Conservation (phyloP, 2,888 invertebrate genomes). For the Phanerotoma sp. region DNA sequence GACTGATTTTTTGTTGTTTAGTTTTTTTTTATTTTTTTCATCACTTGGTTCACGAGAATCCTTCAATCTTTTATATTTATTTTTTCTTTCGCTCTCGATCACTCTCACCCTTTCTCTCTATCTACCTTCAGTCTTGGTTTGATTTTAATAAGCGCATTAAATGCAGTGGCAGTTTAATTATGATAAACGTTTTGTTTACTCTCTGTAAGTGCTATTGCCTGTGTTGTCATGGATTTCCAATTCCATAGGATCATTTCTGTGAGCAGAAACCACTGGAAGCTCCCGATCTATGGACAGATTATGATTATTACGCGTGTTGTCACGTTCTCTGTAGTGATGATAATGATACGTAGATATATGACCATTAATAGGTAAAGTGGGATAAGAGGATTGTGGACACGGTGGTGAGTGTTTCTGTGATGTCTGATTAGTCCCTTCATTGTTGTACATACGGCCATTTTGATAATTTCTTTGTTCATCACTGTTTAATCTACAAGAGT, state of each 20-base stretch:
- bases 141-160: constrained; percentile 21
- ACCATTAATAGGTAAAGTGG: constrained; percentile 52
- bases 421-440: constrained; percentile 26
- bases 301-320: constrained; percentile 30
- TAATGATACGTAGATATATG: constrained; percentile 47
- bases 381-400: constrained; percentile 44
- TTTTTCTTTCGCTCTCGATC: neutral
- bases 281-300: constrained; percentile 21
- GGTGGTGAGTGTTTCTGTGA: constrained; percentile 35
- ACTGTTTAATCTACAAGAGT: constrained; percentile 31
- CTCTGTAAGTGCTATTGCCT: constrained; percentile 33
- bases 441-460: constrained; percentile 30
- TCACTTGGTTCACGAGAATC: too few species aligned
- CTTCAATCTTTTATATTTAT: neutral
- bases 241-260: constrained; percentile 29
- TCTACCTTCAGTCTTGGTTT: constrained; percentile 35
- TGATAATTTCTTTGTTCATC: constrained; percentile 22
- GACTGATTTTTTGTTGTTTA: too few species aligned
- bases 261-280: constrained; percentile 15
- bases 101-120: neutral
- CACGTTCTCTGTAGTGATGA: constrained; percentile 47
- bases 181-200: constrained; percentile 26
- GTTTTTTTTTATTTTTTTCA: too few species aligned
- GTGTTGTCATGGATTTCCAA: constrained; percentile 29
- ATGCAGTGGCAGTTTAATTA: neutral